Conservation (phyloP, 2,888 invertebrate species). For the Dendrolimus pini region DNA sequence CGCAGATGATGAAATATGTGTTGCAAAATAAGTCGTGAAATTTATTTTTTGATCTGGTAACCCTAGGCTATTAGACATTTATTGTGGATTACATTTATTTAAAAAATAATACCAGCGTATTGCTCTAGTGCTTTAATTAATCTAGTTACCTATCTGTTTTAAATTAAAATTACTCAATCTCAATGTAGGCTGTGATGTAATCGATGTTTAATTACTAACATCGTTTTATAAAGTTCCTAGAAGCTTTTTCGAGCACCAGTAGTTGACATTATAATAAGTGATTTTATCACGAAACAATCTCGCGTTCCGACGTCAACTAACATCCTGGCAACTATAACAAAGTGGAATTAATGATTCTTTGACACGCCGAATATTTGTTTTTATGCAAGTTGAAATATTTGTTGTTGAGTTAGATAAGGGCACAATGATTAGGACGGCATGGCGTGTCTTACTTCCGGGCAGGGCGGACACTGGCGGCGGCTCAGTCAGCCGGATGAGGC, state of each 20-base stretch:
- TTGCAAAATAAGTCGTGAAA: no score
- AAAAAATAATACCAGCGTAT: background rate
- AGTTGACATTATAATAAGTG: conserved; percentile 5
- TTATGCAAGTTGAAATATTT: conserved; percentile 31
- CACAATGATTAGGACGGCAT: conserved; percentile 42
- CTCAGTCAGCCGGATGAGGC: conserved; percentile 52
- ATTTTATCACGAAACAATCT: conserved; percentile 37
- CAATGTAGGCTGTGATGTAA: background rate
- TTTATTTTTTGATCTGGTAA: no score
- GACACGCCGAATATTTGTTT: conserved; percentile 27
- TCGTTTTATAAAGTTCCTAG: conserved; percentile 23
- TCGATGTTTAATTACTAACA: conserved; percentile 5
- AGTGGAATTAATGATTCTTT: conserved; percentile 54
- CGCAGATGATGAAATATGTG: no score
- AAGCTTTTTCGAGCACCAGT: conserved; percentile 29
- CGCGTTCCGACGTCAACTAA: conserved; percentile 32
- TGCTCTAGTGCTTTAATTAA: background rate
- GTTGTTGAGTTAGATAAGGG: conserved; percentile 34
- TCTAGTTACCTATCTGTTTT: background rate
- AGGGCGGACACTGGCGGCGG: conserved; percentile 24
- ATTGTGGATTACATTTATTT: no score
- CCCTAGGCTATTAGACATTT: no score
- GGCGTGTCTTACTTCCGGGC: conserved; percentile 58
- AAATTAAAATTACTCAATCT: background rate
- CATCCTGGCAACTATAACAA: conserved; percentile 43